Conservation (phyloP, 2,888 invertebrate species). For the Drosophila monieri region DNA sequence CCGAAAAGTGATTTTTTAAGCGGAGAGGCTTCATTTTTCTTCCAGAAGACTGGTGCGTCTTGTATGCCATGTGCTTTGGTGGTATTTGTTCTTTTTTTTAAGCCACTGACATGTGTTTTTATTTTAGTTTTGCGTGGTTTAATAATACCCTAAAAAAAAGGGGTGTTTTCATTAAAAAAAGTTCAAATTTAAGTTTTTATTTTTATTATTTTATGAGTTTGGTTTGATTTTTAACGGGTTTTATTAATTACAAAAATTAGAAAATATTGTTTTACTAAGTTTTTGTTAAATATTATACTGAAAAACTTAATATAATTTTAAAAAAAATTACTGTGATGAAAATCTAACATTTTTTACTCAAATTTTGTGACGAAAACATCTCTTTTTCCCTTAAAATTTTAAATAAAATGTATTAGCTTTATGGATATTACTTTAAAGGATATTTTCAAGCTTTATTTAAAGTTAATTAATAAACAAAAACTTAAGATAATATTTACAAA, state of each 20-base stretch:
- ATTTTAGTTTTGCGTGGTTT: not conserved
- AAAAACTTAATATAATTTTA: too few relatives aligned
- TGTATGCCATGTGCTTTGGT: constrained; percentile 1
- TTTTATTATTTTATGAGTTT: not conserved
- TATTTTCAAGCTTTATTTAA: too few relatives aligned
- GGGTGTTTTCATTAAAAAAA: not conserved
- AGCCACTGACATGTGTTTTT: not conserved
- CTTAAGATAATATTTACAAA: too few relatives aligned
- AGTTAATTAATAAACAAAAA: too few relatives aligned
- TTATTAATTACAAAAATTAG: not conserved
- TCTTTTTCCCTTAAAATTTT: too few relatives aligned
- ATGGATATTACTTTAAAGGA: not conserved
- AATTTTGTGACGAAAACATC: not conserved
- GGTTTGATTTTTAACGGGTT: not conserved
- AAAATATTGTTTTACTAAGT: too few relatives aligned
- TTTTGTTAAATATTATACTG: too few relatives aligned
- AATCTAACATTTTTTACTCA: not conserved
- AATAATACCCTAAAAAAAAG: not conserved
- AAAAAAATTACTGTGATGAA: not conserved
- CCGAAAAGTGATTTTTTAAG: not conserved
- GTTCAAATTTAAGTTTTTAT: not conserved
- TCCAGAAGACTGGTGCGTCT: not conserved
- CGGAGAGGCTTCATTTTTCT: not conserved
- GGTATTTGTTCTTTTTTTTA: not conserved
- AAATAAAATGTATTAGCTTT: too few relatives aligned